Evolutionary conservation across 2,113 vertebrate species (phyloP), one percentile per base, ranked within the genome.

Genomic region (Callorhinus ursinus): DNA sequence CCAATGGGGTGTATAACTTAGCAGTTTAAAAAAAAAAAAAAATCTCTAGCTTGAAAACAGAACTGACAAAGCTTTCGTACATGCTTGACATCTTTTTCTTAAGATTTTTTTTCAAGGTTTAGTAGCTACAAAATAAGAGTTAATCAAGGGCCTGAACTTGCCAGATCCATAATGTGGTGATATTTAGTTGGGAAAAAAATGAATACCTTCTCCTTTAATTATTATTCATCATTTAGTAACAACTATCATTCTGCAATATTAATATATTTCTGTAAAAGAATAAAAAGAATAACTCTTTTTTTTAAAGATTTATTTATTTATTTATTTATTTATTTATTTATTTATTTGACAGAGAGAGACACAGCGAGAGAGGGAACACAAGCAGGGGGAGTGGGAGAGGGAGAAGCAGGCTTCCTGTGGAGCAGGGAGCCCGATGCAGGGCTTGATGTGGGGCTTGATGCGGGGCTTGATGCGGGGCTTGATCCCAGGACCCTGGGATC

Each of bases 41-140:
- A 88, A 94, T 79, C 22, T 89, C 33, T 71, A 92, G 83, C 65
- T n/a, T 89, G 86, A 81, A 96, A 94, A 95, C 67, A 93, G 61
- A 95, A 97, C 42, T 92, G 81, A 94, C 53, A 90, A 96, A 96
- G 65, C 69, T 88, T 95, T 95, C 92, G 24, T 86, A 74, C 36
- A 90, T 85, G 31, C 53, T 59, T 95, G 84, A 83, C 63, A 90
- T 76, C 67, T 80, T n/a, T 89, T 65, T 76, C 39, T 49, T 31
- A 96, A 36, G 15, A n/a, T 53, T 55, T 89, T 93, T 93, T 88
- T 96, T 59, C 42, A 4, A 80, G 77, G 49, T 69, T 97, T 94
- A 96, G 28, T 69, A 74, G 28, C 49, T 92, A 91, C 55, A 93
- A 91, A 96, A n/a, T 79, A 87, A 90, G n/a, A 83, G 28, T 93